A percentile compares a stretch with the other conserved stretches of the same genome.
These are phyloP conservation scores for Sturnus vulgaris DNA, from an alignment of 2,113 vertebrate species.

Conservation along the genomic window DNA sequence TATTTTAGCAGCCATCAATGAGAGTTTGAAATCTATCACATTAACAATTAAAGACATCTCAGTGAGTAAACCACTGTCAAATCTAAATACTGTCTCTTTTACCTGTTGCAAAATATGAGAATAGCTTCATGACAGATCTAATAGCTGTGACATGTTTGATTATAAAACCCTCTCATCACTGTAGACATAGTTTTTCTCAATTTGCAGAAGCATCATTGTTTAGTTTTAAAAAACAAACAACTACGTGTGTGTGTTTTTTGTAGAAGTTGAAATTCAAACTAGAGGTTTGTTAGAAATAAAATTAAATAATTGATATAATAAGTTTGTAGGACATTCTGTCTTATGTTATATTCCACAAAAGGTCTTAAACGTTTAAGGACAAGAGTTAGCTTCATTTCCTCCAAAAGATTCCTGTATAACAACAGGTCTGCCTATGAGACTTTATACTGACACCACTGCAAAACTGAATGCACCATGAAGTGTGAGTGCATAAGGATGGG, in stretches of 20 bases:
- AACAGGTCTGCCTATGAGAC: background rate
- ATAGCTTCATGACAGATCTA: background rate
- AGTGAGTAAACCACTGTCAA: background rate
- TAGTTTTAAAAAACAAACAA: background rate
- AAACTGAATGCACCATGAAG: background rate
- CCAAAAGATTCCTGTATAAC: background rate
- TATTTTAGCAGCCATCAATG: background rate
- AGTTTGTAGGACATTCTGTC: background rate
- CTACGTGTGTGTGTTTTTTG: background rate
- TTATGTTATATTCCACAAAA: background rate
- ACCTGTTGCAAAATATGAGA: background rate
- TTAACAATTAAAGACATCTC: background rate
- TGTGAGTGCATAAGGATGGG: background rate
- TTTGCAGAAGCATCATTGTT: background rate
- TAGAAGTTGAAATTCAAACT: background rate
- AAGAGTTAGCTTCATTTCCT: background rate
- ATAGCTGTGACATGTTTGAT: background rate
- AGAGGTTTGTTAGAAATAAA: background rate
- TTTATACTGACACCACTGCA: background rate
- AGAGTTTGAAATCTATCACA: background rate
- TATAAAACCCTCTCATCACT: background rate
- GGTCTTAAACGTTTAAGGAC: background rate
- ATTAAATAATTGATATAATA: background rate
- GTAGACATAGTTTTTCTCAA: background rate
- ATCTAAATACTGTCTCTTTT: background rate